A percentile compares a stretch with the other conserved stretches of the same genome.
These are phyloP conservation scores for Arothron firmamentum DNA, from an alignment of 2,113 vertebrate genomes.

Conservation along the genomic window DNA sequence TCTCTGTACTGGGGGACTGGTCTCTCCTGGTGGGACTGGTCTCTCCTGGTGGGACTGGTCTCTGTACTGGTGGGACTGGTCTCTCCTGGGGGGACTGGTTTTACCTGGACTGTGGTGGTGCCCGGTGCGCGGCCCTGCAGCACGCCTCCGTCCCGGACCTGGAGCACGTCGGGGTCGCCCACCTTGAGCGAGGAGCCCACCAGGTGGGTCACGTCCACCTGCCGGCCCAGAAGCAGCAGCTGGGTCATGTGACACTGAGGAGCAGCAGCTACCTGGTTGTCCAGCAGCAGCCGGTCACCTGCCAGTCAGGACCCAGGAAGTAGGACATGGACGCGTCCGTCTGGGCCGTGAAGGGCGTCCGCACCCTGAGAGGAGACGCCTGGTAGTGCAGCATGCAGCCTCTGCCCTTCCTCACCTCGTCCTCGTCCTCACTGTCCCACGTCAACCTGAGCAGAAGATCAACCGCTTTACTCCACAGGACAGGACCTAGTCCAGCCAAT, in stretches of 20 bases:
- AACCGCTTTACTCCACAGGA: not conserved
- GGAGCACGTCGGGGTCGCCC: conserved; percentile 80
- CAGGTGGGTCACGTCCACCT: conserved; percentile 85
- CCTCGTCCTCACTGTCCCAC: conserved; percentile 88
- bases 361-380: conserved; percentile 81
- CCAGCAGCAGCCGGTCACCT: conserved; percentile 53
- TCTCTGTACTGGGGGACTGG: no score
- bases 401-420: conserved; percentile 79
- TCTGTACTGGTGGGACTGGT: no score
- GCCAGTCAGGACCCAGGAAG: conserved; percentile 89
- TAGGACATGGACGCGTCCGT: conserved; percentile 58
- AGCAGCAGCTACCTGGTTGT: not conserved
- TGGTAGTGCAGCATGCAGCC: conserved; percentile 94
- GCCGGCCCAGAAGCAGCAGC: conserved; percentile 3
- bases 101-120: conserved; percentile 80
- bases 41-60: no score
- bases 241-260: no score
- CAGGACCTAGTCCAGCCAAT: not conserved
- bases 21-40: no score
- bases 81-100: no score
- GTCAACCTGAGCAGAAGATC: conserved; percentile 71
- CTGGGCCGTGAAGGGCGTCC: conserved; percentile 85
- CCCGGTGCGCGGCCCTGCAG: conserved; percentile 85
- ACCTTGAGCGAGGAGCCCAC: conserved; percentile 83
- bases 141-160: conserved; percentile 76